Percentiles rank a stretch among this genome's conserved stretches.
Conservation (phyloP, 2,888 invertebrate species). For the Apodemia duryi region DNA sequence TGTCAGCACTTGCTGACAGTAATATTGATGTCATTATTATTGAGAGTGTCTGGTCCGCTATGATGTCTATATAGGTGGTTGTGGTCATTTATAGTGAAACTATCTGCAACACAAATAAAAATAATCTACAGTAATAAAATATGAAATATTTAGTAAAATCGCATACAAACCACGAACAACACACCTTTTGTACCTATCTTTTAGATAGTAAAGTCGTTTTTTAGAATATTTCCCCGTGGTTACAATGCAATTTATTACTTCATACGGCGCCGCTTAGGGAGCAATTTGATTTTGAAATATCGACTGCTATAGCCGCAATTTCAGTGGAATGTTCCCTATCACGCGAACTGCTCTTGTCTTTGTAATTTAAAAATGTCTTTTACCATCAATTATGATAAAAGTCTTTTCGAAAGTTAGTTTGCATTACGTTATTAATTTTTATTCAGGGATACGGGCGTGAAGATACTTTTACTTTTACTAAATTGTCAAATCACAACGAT, state of each 20-base stretch:
- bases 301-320: slow-evolving; percentile 44
- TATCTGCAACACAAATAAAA: too few species aligned
- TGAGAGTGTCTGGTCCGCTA: too few species aligned
- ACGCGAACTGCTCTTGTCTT: slow-evolving; percentile 33
- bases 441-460: too few species aligned
- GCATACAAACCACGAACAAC: not conserved
- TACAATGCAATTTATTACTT: slow-evolving; percentile 45
- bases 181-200: slow-evolving; percentile 2
- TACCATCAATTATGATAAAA: slow-evolving; percentile 17
- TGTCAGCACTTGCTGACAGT: too few species aligned
- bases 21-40: too few species aligned
- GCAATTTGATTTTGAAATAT: slow-evolving; percentile 59
- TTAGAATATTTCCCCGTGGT: slow-evolving; percentile 20
- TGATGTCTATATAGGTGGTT: too few species aligned
- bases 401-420: slow-evolving; percentile 10
- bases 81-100: too few species aligned
- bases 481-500: too few species aligned
- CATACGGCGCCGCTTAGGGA: slow-evolving; percentile 46
- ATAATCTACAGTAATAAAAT: too few species aligned
- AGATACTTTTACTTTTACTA: too few species aligned
- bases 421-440: too few species aligned
- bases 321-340: slow-evolving; percentile 29
- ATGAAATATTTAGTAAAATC: too few species aligned
- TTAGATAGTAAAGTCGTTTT: slow-evolving; percentile 14
- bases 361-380: slow-evolving; percentile 35